Conservation (phyloP, 30 jellyfish, hydroid and myxozoan species). For the Haliclystus octoradiatus region DNA sequence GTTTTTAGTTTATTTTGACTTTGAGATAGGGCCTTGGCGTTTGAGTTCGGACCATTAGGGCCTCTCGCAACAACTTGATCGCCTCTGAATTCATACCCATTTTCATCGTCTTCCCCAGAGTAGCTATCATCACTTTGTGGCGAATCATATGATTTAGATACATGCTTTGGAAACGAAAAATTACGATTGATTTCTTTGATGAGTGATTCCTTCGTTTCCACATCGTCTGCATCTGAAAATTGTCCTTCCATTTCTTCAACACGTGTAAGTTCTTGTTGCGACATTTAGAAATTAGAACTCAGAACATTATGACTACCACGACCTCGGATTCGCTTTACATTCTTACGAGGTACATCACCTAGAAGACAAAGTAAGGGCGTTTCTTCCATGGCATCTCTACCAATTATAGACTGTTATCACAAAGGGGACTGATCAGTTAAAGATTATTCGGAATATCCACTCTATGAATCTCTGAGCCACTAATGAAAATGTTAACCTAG, state of each 20-base stretch:
- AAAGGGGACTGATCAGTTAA: too few relatives aligned
- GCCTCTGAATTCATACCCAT: background rate
- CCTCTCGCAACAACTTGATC: background rate
- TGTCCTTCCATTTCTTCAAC: background rate
- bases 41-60: background rate
- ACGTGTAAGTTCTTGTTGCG: background rate
- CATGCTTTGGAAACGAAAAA: too few relatives aligned
- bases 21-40: background rate
- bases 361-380: too few relatives aligned
- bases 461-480: too few relatives aligned
- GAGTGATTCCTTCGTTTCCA: background rate
- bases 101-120: background rate
- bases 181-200: background rate
- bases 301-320: too few relatives aligned
- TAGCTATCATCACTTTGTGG: background rate
- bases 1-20: constrained; percentile 47
- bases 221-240: background rate
- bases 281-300: background rate
- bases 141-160: background rate
- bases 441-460: too few relatives aligned
- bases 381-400: too few relatives aligned
- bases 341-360: too few relatives aligned
- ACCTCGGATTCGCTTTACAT: too few relatives aligned
- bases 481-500: too few relatives aligned
- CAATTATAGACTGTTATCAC: too few relatives aligned